Percentiles rank a stretch among this genome's conserved stretches.
phyloP scores from a whole-genome alignment of 2,797 vertebrate species.

The Rhabdomys pumilio region DNA sequence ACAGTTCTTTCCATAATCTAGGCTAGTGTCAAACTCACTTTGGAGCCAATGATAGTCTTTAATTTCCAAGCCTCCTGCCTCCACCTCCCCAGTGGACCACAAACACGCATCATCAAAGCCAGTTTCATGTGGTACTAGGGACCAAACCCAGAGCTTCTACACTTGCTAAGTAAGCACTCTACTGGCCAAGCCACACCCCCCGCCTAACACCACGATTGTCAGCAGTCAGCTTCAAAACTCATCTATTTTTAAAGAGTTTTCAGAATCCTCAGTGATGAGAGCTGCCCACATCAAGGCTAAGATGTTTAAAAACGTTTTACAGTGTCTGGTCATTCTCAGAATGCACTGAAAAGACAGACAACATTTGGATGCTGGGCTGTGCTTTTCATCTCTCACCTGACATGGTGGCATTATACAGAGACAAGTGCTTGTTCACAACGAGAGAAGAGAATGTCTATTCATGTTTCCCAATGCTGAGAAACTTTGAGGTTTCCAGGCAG shows the following conservation, averaged over 20 bases:
- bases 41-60: not conserved
- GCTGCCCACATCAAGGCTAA: not conserved
- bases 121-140: not conserved
- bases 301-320: not conserved
- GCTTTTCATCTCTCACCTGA: constrained; percentile 38
- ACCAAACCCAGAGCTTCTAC: not conserved
- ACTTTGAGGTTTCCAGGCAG: not conserved
- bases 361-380: not conserved
- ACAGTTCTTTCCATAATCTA: not conserved
- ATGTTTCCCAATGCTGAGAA: not conserved
- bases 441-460: constrained; percentile 33
- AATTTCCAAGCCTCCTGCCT: not conserved
- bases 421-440: not conserved
- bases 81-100: not conserved
- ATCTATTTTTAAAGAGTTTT: constrained; percentile 56
- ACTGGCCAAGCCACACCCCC: not conserved
- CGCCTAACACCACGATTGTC: not conserved
- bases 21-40: not conserved
- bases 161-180: not conserved
- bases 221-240: constrained; percentile 2
- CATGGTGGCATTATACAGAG: not conserved
- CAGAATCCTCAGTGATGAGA: not conserved
- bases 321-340: not conserved
- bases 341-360: constrained; percentile 15
- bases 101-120: not conserved